Percentiles rank a stretch among this genome's conserved stretches.
phyloP scores from a whole-genome alignment of 2,888 invertebrate genomes.

The Gryllus longicercus region DNA sequence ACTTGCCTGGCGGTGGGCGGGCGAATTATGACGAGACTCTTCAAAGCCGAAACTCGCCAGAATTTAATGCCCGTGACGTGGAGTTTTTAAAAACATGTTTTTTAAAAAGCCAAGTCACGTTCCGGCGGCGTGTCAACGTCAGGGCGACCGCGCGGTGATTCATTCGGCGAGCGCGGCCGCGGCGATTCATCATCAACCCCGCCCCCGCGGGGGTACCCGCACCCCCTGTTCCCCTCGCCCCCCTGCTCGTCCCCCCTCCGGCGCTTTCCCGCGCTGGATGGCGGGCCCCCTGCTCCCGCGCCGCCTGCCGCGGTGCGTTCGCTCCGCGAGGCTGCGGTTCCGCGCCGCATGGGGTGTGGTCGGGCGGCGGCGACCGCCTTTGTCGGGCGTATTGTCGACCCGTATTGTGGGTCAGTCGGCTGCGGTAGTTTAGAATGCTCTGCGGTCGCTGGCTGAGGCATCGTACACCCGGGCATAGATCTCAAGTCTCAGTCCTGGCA shows the following conservation, averaged over 20 bases:
- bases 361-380: too few species aligned
- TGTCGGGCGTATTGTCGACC: too few species aligned
- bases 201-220: not conserved
- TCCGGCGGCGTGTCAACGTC: conserved; percentile 11
- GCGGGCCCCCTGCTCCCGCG: not conserved
- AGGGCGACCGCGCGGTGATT: not conserved
- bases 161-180: not conserved
- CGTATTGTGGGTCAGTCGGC: too few species aligned
- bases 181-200: not conserved
- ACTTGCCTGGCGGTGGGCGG: not conserved
- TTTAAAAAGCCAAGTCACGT: conserved; percentile 5
- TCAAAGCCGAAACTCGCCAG: not conserved
- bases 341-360: too few species aligned
- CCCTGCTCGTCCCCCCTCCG: not conserved
- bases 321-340: too few species aligned
- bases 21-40: not conserved
- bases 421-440: too few species aligned
- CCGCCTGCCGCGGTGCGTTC: not conserved
- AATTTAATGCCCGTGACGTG: not conserved
- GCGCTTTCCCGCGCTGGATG: not conserved
- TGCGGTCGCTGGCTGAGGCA: too few species aligned
- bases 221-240: too few species aligned
- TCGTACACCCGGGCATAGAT: too few species aligned
- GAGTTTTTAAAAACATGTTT: conserved; percentile 2
- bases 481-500: too few species aligned